Conservation (phyloP, 2,888 invertebrate genomes). For the Apoderus coryli region DNA sequence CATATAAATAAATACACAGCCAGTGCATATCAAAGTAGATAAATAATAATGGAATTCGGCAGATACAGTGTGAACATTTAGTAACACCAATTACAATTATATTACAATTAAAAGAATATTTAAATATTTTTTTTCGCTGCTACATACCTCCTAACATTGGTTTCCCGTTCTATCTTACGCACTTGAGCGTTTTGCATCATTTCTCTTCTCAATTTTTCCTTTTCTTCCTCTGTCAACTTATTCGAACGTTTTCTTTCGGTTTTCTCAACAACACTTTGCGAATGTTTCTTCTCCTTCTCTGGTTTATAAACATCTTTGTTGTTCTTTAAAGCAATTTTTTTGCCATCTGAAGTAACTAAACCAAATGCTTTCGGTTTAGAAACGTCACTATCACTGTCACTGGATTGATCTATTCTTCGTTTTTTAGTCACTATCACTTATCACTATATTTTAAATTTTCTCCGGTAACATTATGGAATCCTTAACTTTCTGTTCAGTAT, state of each 20-base stretch:
- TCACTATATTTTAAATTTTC: conserved; percentile 7
- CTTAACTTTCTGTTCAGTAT: no score
- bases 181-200: conserved; percentile 73
- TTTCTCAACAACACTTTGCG: conserved; percentile 11
- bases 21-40: no score
- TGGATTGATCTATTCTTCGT: conserved; percentile 16
- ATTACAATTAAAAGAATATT: no score
- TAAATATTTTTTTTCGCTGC: no score
- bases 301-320: conserved; percentile 5
- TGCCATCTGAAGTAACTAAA: conserved; percentile 31
- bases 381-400: conserved; percentile 23
- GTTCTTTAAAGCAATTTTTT: conserved; percentile 22
- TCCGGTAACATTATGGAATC: conserved; percentile 9
- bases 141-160: conserved; percentile 46
- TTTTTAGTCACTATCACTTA: no score
- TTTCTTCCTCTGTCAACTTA: conserved; percentile 46
- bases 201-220: conserved; percentile 53
- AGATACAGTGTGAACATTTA: no score
- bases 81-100: no score
- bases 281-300: conserved; percentile 13
- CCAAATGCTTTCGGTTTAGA: conserved; percentile 26
- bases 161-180: conserved; percentile 50
- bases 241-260: conserved; percentile 22
- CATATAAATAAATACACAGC: no score
- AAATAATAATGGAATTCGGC: no score